Evolutionary conservation across 2,888 invertebrate genomes (phyloP), one percentile per base, ranked within the genome.

Genomic region (Pterostichus madidus): DNA sequence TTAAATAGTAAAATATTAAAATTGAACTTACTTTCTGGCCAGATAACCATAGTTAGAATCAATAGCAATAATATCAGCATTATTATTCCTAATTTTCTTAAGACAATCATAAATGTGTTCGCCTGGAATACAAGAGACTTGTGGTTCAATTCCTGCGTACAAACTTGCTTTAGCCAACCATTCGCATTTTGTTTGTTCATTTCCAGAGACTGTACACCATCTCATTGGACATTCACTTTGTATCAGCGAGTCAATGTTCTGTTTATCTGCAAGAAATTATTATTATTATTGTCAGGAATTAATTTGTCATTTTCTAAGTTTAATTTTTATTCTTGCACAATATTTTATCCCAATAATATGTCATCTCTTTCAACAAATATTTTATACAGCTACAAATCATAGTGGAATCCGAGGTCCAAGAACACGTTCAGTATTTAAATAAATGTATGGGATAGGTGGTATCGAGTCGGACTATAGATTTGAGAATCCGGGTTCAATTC

Each of bases 41-140:
- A 94, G 86, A 85, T 92, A 93, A 83, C 94, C 94, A 83, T 92
- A 93, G 86, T 94, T 93, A 0, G 94, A 92, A 15, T 93, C 93
- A 3, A 92, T 90, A 0, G 92, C 91, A 10, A 93, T 91, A 84
- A 94, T 91, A 85, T 94, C 94, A 0, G 92, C 91, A 4, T 89
- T 86, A 1, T 89, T 87, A 2, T 91, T 89, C 24, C 88, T 89
- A 8, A 94, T 92, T 81, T 91, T 91, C 0, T 88, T 87, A 5
- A 94, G 87, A 85, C 94, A 94, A 0, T 91, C 90, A 83, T 93
- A 90, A 4, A 90, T 89, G 32, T 88, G 90, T 0, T 85, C 80
- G 0, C 91, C 88, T 85, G 90, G 90, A 4, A 91, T 89, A 87
- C 93, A 94, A 17, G 91, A 86, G 61, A 95, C 89, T 0, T 89